Evolutionary conservation across 1,140 invertebrate species (phyloP).

Genomic region (Magallana ariakensis): DNA sequence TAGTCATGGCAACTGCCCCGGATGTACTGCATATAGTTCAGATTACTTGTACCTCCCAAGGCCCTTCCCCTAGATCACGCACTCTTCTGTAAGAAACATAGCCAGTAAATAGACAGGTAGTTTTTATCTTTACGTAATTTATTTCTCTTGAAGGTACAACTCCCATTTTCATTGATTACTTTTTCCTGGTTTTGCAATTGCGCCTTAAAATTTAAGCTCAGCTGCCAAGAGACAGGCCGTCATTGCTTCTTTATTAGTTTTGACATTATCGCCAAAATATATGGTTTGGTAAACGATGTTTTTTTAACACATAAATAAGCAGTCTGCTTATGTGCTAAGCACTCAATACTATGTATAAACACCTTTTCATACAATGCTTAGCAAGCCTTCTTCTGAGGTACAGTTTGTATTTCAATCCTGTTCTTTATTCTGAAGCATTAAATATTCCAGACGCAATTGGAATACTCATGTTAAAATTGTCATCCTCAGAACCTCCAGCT

Average conservation of each 20-base stretch:
- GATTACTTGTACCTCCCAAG: constrained; percentile 90
- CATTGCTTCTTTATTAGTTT: too few species aligned
- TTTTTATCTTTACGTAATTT: too few species aligned
- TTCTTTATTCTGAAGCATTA: constrained; percentile 49
- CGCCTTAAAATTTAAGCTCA: too few species aligned
- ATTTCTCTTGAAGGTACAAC: too few species aligned
- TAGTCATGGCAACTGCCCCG: constrained; percentile 95
- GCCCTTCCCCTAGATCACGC: constrained; percentile 65
- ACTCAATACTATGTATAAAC: neutral
- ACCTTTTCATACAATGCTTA: constrained; percentile 42
- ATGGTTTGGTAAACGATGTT: too few species aligned
- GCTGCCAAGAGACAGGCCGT: too few species aligned
- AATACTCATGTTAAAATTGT: constrained; percentile 86
- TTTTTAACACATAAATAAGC: too few species aligned
- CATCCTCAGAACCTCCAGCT: constrained; percentile 94
- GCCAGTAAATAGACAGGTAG: neutral
- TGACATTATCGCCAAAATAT: too few species aligned
- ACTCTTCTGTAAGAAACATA: constrained; percentile 37
- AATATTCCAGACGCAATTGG: constrained; percentile 56
- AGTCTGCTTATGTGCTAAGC: too few species aligned
- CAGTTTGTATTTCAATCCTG: constrained; percentile 94
- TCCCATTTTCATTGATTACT: too few species aligned
- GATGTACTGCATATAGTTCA: constrained; percentile 98
- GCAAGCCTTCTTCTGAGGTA: constrained; percentile 90
- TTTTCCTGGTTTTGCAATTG: too few species aligned